phyloP scores from a whole-genome alignment of 2,113 vertebrate species.

The Lethenteron camtschaticum region DNA sequence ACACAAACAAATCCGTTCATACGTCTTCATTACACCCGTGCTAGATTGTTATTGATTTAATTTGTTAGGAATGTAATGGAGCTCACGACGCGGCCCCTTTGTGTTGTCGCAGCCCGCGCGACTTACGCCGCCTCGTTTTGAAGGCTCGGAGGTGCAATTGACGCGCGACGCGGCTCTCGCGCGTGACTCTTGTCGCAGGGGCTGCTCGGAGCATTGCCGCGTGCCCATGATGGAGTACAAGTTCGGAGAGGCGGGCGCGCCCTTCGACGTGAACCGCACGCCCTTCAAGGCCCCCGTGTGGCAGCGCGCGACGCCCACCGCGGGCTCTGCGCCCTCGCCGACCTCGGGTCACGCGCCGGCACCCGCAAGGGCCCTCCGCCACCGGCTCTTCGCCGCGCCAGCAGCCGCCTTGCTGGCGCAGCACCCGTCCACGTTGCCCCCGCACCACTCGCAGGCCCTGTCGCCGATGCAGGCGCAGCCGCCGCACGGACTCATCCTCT shows the following conservation, averaged over 20 bases:
- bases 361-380: background rate
- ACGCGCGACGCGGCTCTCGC: background rate
- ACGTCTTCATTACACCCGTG: too few relatives aligned
- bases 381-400: background rate
- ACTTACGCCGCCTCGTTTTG: too few relatives aligned
- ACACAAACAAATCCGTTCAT: too few relatives aligned
- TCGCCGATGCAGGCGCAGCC: too few relatives aligned
- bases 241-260: conserved; percentile 55
- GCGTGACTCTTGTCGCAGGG: conserved; percentile 24
- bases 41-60: too few relatives aligned
- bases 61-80: too few relatives aligned
- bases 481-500: too few relatives aligned
- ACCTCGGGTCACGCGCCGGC: background rate
- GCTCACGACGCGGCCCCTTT: too few relatives aligned
- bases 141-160: too few relatives aligned
- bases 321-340: background rate
- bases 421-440: background rate
- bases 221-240: conserved; percentile 88
- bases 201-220: conserved; percentile 74
- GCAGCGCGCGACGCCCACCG: conserved; percentile 52
- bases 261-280: conserved; percentile 30
- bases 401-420: background rate
- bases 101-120: too few relatives aligned
- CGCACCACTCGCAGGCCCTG: too few relatives aligned
- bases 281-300: conserved; percentile 73